Evolutionary conservation across 2,888 invertebrate genomes (phyloP).

Genomic region (Mechanitis mazaeus): DNA sequence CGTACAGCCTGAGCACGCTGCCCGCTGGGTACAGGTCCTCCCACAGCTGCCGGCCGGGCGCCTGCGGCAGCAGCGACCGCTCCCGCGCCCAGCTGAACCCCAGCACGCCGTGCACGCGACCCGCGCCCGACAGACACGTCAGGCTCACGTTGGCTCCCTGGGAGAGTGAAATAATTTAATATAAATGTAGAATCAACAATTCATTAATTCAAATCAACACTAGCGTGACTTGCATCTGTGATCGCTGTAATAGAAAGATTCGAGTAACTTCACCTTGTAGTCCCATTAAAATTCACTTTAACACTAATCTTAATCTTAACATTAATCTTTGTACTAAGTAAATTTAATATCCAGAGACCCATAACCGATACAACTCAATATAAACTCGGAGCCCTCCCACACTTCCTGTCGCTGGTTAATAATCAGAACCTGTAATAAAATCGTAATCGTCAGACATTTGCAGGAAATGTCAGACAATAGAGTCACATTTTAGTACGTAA

Average conservation of each 20-base stretch:
- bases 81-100: conserved; percentile 92
- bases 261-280: conserved; percentile 77
- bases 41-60: conserved; percentile 86
- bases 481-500: conserved; percentile 26
- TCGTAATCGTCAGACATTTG: conserved; percentile 18
- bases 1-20: conserved; percentile 86
- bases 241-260: too few species aligned
- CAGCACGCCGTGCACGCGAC: conserved; percentile 78
- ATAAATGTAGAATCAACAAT: conserved; percentile 21
- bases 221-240: too few species aligned
- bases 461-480: conserved; percentile 22
- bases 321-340: conserved; percentile 90
- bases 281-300: conserved; percentile 83
- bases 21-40: conserved; percentile 91
- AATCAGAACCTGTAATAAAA: conserved; percentile 47
- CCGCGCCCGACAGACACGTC: conserved; percentile 82
- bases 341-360: conserved; percentile 85
- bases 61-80: conserved; percentile 82
- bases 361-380: conserved; percentile 85
- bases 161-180: neutral
- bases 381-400: conserved; percentile 85
- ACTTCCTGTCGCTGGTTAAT: conserved; percentile 71
- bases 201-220: too few species aligned
- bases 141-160: conserved; percentile 83
- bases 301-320: too few species aligned